Evolutionary conservation across 2,888 invertebrate genomes (phyloP).

Genomic region (Pasiphila rectangulata): DNA sequence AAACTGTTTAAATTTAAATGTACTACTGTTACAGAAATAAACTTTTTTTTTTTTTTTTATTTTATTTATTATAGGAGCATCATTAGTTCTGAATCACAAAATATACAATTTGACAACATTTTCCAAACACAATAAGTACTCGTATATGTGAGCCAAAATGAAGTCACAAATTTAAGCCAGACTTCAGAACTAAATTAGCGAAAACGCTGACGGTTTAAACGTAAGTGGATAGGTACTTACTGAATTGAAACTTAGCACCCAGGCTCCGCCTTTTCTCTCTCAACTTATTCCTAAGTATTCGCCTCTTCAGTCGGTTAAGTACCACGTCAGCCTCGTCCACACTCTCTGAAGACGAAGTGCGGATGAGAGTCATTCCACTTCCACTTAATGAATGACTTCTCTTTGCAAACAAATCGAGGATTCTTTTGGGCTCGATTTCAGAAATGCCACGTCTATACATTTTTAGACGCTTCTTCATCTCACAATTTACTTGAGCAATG

Average conservation of each 20-base stretch:
- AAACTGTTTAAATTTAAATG: too few relatives aligned
- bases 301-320: slow-evolving; percentile 72
- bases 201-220: slow-evolving; percentile 27
- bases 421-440: slow-evolving; percentile 59
- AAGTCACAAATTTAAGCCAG: slow-evolving; percentile 4
- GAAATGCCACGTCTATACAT: slow-evolving; percentile 76
- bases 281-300: slow-evolving; percentile 74
- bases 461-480: slow-evolving; percentile 74
- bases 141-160: background rate
- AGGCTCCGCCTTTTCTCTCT: slow-evolving; percentile 68
- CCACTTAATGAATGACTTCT: slow-evolving; percentile 67
- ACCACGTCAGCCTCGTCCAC: slow-evolving; percentile 76
- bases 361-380: slow-evolving; percentile 51
- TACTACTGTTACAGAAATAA: too few relatives aligned
- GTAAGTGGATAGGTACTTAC: slow-evolving; percentile 49
- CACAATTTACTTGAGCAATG: slow-evolving; percentile 67
- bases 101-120: background rate
- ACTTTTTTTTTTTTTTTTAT: too few relatives aligned
- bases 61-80: too few relatives aligned
- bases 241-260: slow-evolving; percentile 57
- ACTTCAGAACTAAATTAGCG: slow-evolving; percentile 24
- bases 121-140: background rate
- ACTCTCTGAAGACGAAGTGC: slow-evolving; percentile 76
- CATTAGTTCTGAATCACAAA: too few relatives aligned
- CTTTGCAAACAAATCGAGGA: slow-evolving; percentile 50